Conservation (phyloP, 2,113 vertebrate species). For the Lethenteron reissneri region DNA sequence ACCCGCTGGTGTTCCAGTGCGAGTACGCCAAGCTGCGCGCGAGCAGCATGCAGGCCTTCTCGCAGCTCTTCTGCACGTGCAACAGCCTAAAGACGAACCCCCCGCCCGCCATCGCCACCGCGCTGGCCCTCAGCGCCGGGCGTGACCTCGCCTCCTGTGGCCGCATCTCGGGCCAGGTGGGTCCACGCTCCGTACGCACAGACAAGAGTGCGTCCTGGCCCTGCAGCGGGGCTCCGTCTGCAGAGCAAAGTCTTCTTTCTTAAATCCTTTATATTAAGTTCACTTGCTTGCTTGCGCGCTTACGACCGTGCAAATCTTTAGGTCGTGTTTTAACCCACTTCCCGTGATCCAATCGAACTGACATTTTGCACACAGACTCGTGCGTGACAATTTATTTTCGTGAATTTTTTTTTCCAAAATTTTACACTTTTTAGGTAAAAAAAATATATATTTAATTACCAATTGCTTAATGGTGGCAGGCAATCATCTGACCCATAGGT, state of each 20-base stretch:
- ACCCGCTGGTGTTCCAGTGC: conserved; percentile 82
- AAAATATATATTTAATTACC: no score
- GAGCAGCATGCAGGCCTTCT: conserved; percentile 78
- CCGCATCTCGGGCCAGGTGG: conserved; percentile 73
- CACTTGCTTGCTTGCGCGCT: no score
- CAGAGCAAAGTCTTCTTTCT: not conserved
- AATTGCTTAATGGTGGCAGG: no score
- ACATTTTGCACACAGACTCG: no score
- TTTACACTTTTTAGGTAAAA: no score
- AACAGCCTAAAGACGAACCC: conserved; percentile 95
- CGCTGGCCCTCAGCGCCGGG: conserved; percentile 60
- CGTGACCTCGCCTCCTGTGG: conserved; percentile 82
- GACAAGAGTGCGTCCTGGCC: not conserved
- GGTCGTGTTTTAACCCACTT: no score
- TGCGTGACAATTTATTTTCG: no score
- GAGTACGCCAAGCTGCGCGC: conserved; percentile 93
- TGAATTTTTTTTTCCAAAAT: no score
- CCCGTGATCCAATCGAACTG: no score
- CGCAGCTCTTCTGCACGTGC: conserved; percentile 86
- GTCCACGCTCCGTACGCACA: conserved; percentile 7
- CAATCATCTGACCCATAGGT: no score
- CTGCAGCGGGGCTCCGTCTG: conserved; percentile 9
- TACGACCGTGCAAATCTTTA: no score
- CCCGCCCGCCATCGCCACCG: conserved; percentile 82
- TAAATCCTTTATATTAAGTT: no score